Percentiles rank a stretch among this genome's conserved stretches.
phyloP scores from a whole-genome alignment of 2,113 vertebrate genomes.

The Syngnathus scovelli region DNA sequence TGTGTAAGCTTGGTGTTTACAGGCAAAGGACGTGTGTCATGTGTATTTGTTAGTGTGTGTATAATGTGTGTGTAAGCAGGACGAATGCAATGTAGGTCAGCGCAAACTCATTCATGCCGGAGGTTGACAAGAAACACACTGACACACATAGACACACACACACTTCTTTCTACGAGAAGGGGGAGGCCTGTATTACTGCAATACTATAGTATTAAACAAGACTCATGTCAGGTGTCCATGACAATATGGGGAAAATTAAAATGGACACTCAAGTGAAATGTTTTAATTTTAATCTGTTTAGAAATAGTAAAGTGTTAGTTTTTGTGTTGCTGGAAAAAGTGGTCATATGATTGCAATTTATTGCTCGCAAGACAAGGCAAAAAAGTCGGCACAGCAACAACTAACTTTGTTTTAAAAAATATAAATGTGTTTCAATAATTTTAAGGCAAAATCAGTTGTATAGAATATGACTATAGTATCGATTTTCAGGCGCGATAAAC shows the following conservation, averaged over 20 bases:
- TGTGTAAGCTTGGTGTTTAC: background rate
- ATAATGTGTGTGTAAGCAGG: slow-evolving; percentile 24
- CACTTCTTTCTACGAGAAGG: background rate
- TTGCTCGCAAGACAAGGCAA: background rate
- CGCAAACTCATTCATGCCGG: slow-evolving; percentile 50
- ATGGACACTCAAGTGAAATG: background rate
- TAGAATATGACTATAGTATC: background rate
- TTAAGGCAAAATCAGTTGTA: background rate
- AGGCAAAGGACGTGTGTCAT: background rate
- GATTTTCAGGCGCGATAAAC: background rate
- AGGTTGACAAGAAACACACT: slow-evolving; percentile 49
- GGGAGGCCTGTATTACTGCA: background rate
- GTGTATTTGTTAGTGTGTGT: slow-evolving; percentile 9
- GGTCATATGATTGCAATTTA: background rate
- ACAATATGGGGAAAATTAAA: background rate
- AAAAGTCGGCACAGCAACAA: background rate
- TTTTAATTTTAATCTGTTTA: no score
- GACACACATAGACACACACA: background rate
- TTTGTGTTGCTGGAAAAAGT: no score
- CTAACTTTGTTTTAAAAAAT: background rate
- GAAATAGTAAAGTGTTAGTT: no score
- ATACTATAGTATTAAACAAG: background rate
- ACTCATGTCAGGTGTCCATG: background rate
- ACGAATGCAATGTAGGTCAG: slow-evolving; percentile 54
- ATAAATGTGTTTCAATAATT: background rate